Base-by-base conservation (phyloP, 37 sponge, comb jelly and placozoan genomes). In the Beroe forskalii region DNA sequence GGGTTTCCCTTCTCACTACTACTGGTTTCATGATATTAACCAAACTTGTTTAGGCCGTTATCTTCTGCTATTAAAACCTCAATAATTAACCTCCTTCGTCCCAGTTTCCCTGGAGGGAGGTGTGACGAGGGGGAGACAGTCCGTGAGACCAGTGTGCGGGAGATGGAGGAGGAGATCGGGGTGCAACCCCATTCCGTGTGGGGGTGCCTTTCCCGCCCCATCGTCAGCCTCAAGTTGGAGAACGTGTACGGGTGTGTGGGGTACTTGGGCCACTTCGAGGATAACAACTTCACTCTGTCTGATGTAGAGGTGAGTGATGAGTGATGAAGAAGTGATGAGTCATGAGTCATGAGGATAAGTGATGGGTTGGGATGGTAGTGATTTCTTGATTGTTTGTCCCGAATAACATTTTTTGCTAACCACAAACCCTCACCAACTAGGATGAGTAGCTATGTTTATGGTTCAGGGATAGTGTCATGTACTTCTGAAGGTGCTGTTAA, bases 81-180 rank as follows among this genome's bases (percentile, higher is more conserved):
- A n/a, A n/a, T n/a, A n/a, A n/a, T n/a, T n/a, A n/a, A n/a, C n/a
- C n/a, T n/a, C n/a, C n/a, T 30, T 72, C 30, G 9, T 36, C 76
- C 14, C 76, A 80, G 86, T 80, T 80, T 43, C 42, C 86, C 86
- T 3, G 86, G 86, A 6, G 86, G 86, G 42, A 40, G 86, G 42
- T 80, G 86, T 43, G 86, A 80, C 43, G 86, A 80, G 0, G 86
- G 86, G 4, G 86, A 80, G 86, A 80, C 86, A 44, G 86, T 48
- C 1, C 55, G 27, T 1, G 55, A 44, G 44, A 80, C 86, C 1
- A 80, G 86, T 80, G 27, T 80, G 2, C 37, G 86, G 3, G 86
- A 80, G 86, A 80, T 80, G 86, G 43, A 80, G 0, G 86, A 80
- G 35, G 86, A 80, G 22, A 80, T 80, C 37, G 86, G 86, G 24